Percentiles rank a stretch among this genome's conserved stretches.
These are phyloP conservation scores for Oreortyx pictus DNA, from an alignment of 2,797 vertebrate species.

Conservation along the genomic window DNA sequence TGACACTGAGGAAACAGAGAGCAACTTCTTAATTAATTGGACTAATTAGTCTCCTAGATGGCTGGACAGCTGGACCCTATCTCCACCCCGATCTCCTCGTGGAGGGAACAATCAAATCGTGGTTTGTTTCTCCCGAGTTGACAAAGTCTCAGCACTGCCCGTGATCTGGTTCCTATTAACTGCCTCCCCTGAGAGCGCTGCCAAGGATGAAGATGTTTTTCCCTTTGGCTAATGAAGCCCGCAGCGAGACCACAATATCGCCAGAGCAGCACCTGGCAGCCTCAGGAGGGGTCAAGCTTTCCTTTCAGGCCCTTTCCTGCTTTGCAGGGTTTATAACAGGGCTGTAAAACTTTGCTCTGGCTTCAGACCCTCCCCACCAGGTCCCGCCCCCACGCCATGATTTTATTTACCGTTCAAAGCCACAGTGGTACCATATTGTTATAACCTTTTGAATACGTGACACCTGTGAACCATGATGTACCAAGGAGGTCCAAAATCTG, in stretches of 20 bases:
- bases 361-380: background rate
- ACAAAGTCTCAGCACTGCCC: conserved; percentile 21
- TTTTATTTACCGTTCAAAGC: background rate
- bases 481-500: rapidly evolving
- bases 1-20: conserved; percentile 74
- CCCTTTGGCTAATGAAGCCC: conserved; percentile 28
- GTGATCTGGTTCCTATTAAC: conserved; percentile 47
- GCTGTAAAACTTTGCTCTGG: background rate
- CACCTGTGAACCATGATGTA: background rate
- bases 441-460: background rate
- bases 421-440: rapidly evolving
- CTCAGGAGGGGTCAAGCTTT: background rate
- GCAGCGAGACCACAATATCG: background rate
- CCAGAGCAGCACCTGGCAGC: conserved; percentile 12
- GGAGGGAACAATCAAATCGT: conserved; percentile 48
- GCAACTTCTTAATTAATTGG: conserved; percentile 89
- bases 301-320: background rate
- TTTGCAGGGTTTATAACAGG: background rate
- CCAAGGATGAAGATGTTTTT: conserved; percentile 21
- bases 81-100: conserved; percentile 38
- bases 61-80: conserved; percentile 91
- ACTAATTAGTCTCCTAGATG: conserved; percentile 89
- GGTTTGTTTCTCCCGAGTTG: conserved; percentile 33
- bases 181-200: background rate
- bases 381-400: background rate